A percentile compares a stretch with the other conserved stretches of the same genome.
Evolutionary conservation across 2,113 vertebrate species (phyloP).

Genomic region (Lontra canadensis): DNA sequence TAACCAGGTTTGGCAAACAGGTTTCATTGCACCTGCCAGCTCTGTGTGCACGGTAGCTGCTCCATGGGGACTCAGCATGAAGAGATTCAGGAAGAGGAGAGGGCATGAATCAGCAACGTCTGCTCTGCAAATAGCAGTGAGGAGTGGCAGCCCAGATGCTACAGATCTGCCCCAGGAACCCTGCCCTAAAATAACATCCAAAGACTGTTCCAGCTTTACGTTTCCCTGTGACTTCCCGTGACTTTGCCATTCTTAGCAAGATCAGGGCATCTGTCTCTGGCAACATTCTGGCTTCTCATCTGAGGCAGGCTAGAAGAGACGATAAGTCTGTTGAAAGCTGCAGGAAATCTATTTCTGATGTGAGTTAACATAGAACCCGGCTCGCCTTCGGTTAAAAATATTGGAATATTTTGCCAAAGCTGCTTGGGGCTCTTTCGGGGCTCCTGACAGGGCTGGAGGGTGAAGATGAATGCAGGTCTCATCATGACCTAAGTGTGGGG

Average conservation of each 20-base stretch:
- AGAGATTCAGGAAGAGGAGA: not conserved
- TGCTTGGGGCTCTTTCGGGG: not conserved
- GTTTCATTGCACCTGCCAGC: not conserved
- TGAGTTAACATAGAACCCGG: not conserved
- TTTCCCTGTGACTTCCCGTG: not conserved
- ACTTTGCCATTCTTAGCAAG: not conserved
- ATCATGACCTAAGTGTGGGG: not conserved
- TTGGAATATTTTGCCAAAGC: too few species aligned
- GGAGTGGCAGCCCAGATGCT: too few species aligned
- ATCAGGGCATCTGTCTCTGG: not conserved
- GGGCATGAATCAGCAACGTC: not conserved
- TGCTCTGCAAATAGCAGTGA: not conserved
- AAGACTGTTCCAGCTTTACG: too few species aligned
- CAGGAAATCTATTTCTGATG: not conserved
- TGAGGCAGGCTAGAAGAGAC: not conserved
- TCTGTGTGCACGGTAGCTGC: not conserved
- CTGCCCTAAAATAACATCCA: not conserved
- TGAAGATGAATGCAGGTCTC: not conserved
- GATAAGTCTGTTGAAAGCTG: not conserved
- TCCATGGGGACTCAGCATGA: not conserved
- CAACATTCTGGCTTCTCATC: not conserved
- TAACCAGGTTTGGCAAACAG: not conserved
- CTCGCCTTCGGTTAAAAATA: not conserved
- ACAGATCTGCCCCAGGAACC: not conserved
- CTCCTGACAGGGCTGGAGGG: not conserved